phyloP scores from a whole-genome alignment of 2,888 invertebrate species.

The Smittia sp. region DNA sequence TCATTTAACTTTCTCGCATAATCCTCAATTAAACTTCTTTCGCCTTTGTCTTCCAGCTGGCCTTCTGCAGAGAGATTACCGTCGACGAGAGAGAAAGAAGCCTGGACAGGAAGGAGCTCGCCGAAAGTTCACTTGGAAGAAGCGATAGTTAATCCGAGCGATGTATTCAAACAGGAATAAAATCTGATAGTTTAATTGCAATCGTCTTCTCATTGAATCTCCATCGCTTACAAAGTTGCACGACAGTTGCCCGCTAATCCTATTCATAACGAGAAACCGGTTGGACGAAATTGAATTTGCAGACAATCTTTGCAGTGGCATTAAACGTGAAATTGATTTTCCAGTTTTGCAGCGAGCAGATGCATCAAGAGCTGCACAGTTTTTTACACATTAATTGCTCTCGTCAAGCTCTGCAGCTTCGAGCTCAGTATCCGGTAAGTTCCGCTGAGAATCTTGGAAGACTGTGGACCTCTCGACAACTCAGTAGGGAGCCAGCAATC shows the following conservation, averaged over 20 bases:
- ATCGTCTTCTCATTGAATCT: background rate
- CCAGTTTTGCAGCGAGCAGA: slow-evolving; percentile 26
- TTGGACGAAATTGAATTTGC: background rate
- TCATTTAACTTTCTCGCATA: background rate
- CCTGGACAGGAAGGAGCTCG: slow-evolving; percentile 88
- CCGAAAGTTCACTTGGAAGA: slow-evolving; percentile 90
- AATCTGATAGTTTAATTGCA: background rate
- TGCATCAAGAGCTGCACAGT: background rate
- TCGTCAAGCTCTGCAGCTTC: too few species aligned
- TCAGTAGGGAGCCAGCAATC: too few species aligned
- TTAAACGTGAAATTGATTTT: slow-evolving; percentile 22
- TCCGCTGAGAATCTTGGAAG: too few species aligned
- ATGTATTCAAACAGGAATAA: background rate
- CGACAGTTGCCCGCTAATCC: background rate
- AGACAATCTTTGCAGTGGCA: background rate
- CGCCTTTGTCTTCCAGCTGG: slow-evolving; percentile 62
- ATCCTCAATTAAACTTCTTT: background rate
- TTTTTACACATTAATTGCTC: too few species aligned
- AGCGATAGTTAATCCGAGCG: slow-evolving; percentile 59
- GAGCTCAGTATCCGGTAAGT: too few species aligned
- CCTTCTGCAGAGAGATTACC: slow-evolving; percentile 73
- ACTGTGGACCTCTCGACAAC: too few species aligned
- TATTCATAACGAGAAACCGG: background rate
- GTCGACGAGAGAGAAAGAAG: slow-evolving; percentile 85
- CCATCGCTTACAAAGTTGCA: background rate